These are phyloP conservation scores for Hydrolagus colliei DNA, from an alignment of 2,797 vertebrate genomes.

Conservation along the genomic window DNA sequence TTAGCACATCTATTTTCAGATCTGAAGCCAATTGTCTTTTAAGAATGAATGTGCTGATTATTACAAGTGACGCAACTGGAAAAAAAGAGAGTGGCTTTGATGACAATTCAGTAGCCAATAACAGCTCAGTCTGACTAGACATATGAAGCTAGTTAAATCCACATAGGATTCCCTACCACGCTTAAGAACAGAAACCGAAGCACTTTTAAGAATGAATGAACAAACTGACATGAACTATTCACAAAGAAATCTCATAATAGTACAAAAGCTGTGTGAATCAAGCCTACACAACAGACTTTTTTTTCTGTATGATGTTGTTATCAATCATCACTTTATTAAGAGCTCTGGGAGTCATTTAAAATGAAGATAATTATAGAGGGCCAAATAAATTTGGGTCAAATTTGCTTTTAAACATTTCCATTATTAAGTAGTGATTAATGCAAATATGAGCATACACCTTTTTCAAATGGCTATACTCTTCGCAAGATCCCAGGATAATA, in stretches of 20 bases:
- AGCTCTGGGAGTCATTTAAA: too few relatives aligned
- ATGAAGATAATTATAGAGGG: too few relatives aligned
- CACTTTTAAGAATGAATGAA: conserved; percentile 37
- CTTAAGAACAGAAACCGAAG: conserved; percentile 57
- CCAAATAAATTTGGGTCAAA: too few relatives aligned
- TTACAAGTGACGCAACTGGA: conserved; percentile 53
- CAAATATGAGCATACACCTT: too few relatives aligned
- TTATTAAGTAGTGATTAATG: too few relatives aligned
- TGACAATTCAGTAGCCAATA: conserved; percentile 51
- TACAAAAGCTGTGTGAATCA: conserved; percentile 13
- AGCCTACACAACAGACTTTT: not conserved
- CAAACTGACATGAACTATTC: conserved; percentile 40
- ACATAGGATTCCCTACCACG: conserved; percentile 53
- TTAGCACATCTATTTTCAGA: conserved; percentile 34
- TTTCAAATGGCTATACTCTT: too few relatives aligned
- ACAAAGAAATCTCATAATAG: conserved; percentile 38
- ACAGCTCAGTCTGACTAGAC: conserved; percentile 55
- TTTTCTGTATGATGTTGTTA: not conserved
- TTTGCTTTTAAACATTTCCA: too few relatives aligned
- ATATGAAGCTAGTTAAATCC: conserved; percentile 55
- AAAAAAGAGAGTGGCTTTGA: conserved; percentile 51
- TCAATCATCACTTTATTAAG: too few relatives aligned
- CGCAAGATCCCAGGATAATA: too few relatives aligned
- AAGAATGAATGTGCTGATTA: conserved; percentile 69
- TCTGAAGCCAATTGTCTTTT: conserved; percentile 53